Percentiles rank a stretch among this genome's conserved stretches.
phyloP scores from a whole-genome alignment of 2,797 vertebrate species.

The Hirundo rustica region DNA sequence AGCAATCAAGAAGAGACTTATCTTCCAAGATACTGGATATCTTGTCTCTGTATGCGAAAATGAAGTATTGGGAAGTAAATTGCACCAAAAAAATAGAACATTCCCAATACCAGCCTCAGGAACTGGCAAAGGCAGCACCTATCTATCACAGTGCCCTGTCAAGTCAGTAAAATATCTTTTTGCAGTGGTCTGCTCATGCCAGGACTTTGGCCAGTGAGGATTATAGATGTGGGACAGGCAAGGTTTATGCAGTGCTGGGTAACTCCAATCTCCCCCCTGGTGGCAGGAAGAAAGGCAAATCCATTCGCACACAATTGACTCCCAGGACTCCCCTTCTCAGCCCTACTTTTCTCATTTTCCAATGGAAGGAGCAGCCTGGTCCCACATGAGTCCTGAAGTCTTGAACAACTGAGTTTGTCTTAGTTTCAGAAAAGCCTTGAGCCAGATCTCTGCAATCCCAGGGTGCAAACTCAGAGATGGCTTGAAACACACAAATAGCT shows the following conservation, averaged over 20 bases:
- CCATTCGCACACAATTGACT: neutral
- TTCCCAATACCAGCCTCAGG: neutral
- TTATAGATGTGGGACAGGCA: neutral
- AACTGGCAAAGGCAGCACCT: rapidly evolving
- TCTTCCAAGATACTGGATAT: neutral
- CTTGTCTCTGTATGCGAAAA: neutral
- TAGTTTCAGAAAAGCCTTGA: neutral
- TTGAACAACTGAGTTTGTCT: neutral
- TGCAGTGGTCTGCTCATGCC: neutral
- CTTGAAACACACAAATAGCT: neutral
- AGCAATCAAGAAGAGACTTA: neutral
- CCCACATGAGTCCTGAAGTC: neutral
- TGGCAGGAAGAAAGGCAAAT: neutral
- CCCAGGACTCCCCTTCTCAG: neutral
- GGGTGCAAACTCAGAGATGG: neutral
- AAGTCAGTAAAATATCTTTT: neutral
- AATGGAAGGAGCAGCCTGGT: neutral
- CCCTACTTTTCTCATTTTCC: neutral
- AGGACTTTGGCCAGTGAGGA: neutral
- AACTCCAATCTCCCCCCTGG: rapidly evolving
- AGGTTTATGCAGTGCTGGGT: neutral
- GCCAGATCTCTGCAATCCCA: neutral
- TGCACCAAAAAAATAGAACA: neutral
- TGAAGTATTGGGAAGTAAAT: neutral
- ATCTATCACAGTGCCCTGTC: neutral